Percentiles rank a stretch among this genome's conserved stretches.
Conservation (phyloP, 2,113 vertebrate species). For the mouse (Mus musculus) region DNA sequence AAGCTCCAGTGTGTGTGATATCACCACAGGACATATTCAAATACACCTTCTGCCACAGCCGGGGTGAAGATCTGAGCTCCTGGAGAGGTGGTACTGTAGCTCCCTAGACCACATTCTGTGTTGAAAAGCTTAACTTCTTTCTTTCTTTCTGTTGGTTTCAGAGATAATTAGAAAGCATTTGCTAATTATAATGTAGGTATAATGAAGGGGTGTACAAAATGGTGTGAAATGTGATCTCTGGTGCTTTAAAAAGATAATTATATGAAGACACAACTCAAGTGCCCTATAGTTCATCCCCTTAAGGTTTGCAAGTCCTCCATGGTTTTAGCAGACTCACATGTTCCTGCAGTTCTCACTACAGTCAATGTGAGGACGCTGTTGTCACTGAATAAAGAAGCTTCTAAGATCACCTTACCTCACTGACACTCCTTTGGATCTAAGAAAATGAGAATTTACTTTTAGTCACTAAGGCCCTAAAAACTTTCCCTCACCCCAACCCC, state of each 20-base stretch:
- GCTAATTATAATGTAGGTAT: background rate
- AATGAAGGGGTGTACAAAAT: background rate
- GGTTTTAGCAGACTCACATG: background rate
- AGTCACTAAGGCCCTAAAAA: background rate
- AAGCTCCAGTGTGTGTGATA: background rate
- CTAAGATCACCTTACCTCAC: background rate
- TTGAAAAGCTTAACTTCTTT: background rate
- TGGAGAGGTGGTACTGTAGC: background rate
- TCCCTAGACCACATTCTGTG: background rate
- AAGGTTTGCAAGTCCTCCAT: background rate
- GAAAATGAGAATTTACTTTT: background rate
- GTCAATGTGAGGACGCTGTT: background rate
- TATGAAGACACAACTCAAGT: background rate
- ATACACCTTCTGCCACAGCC: background rate
- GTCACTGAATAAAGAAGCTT: background rate
- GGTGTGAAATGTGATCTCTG: background rate
- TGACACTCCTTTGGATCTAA: background rate
- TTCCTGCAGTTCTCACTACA: background rate
- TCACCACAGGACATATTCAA: background rate
- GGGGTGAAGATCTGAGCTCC: background rate
- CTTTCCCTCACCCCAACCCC: background rate
- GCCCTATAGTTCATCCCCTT: background rate
- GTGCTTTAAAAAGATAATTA: background rate
- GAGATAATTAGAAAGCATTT: constrained; percentile 12
- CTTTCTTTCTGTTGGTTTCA: background rate